Evolutionary conservation across 1,140 invertebrate genomes (phyloP), one percentile per base, ranked within the genome.

Genomic region (Lucilia sericata): DNA sequence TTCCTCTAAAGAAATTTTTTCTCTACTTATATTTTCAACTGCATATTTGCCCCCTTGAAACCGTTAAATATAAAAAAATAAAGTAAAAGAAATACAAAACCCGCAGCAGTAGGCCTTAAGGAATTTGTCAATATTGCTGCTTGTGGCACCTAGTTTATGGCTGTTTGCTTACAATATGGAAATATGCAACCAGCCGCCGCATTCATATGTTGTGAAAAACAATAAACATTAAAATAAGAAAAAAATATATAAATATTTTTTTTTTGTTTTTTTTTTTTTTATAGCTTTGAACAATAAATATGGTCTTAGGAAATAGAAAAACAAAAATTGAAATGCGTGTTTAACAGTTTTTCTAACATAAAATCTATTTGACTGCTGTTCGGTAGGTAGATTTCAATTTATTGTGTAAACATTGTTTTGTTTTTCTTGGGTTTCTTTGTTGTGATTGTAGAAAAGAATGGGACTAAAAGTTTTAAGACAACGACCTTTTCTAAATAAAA

Each of bases 111-210:
- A 30, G 76, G 76, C 42, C 76, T 25, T 21, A 80, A 80, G 47
- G 76, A 80, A 80, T 80, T 80, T 80, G 76, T 49, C 76, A 80
- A 80, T 80, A 80, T 49, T 42, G 17, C 17, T 49, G 17, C 17
- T 49, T 51, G 76, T 80, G 76, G 76, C 76, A 80, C 76, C 76
- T 49, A 80, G n/a, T 80, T 80, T 80, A 80, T 80, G 42, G n/a
- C 21, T 42, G 42, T 42, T 42, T 42, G 42, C 7, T 42, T 42
- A 21, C 21, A 70, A 70, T 60, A n/a, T 4, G 19, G 65, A 19
- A 70, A 70, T 30, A 30, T 70, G 65, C 55, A 60, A 60, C 3
- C 55, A 42, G 55, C n/a, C 55, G 55, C 55, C 55, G 55, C 55
- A n/a, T 60, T n/a, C 14, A n/a, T 60, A 60, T 60, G 3, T 30